These are phyloP conservation scores for Meloidogyne hapla DNA, from an alignment of 1,140 invertebrate genomes.

Conservation along the genomic window DNA sequence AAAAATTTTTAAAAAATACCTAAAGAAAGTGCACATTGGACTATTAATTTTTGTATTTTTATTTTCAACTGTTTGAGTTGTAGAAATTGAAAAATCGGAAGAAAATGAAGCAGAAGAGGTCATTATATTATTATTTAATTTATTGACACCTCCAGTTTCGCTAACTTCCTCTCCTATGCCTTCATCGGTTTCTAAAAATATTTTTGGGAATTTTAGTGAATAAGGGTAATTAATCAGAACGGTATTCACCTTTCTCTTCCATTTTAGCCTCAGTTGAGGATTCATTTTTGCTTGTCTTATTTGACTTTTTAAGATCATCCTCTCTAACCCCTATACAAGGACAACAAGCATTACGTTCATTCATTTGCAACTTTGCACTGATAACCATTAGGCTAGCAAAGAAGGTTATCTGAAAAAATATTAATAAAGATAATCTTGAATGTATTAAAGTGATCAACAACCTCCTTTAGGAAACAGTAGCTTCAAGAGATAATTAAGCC, in stretches of 20 bases:
- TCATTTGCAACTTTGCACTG: constrained; percentile 61
- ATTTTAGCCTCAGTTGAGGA: neutral
- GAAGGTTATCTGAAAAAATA: constrained; percentile 65
- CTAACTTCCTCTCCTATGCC: neutral
- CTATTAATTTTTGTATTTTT: too few relatives aligned
- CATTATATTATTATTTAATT: too few relatives aligned
- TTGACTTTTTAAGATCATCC: constrained; percentile 26
- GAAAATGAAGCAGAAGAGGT: too few relatives aligned
- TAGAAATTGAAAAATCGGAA: too few relatives aligned
- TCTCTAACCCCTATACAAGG: constrained; percentile 56
- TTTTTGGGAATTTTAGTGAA: neutral
- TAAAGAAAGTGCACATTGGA: too few relatives aligned
- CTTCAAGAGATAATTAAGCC: too few relatives aligned
- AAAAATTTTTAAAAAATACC: neutral
- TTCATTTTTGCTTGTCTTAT: too few relatives aligned
- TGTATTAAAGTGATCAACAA: constrained; percentile 17
- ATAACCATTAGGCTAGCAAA: constrained; percentile 65
- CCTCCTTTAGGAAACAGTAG: too few relatives aligned
- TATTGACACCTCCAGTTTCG: too few relatives aligned
- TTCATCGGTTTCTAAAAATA: neutral
- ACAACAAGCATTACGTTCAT: constrained; percentile 61
- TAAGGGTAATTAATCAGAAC: neutral
- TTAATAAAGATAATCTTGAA: constrained; percentile 4
- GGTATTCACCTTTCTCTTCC: constrained; percentile 25
- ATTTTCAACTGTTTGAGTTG: too few relatives aligned